phyloP scores from a whole-genome alignment of 2,888 invertebrate genomes.

The Teleiodes luculella region DNA sequence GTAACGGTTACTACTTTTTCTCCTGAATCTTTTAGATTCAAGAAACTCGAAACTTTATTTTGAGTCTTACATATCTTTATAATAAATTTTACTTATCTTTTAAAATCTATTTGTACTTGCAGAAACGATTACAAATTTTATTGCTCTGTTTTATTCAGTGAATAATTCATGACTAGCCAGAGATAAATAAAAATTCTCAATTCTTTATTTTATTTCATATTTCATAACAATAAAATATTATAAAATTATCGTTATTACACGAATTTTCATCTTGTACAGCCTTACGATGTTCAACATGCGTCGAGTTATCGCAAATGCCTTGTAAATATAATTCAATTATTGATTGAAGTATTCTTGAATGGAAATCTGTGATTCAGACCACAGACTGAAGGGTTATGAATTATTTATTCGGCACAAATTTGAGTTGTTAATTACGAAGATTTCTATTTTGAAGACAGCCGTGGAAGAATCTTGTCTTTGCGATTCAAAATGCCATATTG shows the following conservation, averaged over 20 bases:
- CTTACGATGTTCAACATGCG: not conserved
- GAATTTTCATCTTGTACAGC: not conserved
- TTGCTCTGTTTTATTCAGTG: constrained; percentile 4
- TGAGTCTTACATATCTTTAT: no score
- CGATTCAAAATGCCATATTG: not conserved
- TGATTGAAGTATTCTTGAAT: constrained; percentile 2
- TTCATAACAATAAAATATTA: not conserved
- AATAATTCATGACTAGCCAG: not conserved
- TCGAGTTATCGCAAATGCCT: not conserved
- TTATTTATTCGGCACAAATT: constrained; percentile 6
- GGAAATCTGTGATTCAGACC: constrained; percentile 10
- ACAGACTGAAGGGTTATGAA: constrained; percentile 7
- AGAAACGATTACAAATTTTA: not conserved
- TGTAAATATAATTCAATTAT: constrained; percentile 13
- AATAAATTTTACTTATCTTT: no score
- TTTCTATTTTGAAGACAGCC: not conserved
- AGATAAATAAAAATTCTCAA: constrained; percentile 6
- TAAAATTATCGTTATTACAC: not conserved
- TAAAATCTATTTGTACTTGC: no score
- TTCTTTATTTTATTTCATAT: not conserved
- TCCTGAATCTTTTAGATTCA: no score
- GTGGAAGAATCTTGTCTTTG: not conserved
- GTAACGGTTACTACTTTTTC: no score
- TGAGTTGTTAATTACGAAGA: constrained; percentile 9
- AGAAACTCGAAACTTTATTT: no score